Evolutionary conservation across 2,888 invertebrate genomes (phyloP), one percentile per base, ranked within the genome.

Genomic region (Odontothrips loti): DNA sequence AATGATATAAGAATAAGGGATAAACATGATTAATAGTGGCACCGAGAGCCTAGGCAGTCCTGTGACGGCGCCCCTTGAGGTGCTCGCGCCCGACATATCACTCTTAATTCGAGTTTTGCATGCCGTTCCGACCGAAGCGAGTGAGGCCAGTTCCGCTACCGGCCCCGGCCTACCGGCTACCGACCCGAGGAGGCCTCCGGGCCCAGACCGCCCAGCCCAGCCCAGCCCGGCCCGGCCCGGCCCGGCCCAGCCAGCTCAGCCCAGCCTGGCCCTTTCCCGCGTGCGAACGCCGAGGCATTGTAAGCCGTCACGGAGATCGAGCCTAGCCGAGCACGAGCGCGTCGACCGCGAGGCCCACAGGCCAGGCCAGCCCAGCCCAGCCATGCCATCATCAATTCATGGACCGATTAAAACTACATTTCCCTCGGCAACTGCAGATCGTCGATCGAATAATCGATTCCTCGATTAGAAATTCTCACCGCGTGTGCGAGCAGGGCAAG

Each of bases 361-460:
- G 34, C 34, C 34, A 43, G 34, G 34, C 34, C 3, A 6, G 34
- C 34, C 34, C 34, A 43, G 34, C 34, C 34, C 34, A 6, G 34
- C 34, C 34, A 43, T 43, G 34, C 34, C 68, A 75, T 75, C 68
- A 27, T 23, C 68, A 27, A 75, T 75, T 75, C 68, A 75, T 75
- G 68, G 68, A 75, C 68, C 68, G 23, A 75, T 75, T 75, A 75
- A 75, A 75, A 75, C 68, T 23, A 75, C 68, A 75, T 75, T 75
- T 23, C 27, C 68, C 68, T 20, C n/a, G 12, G 68, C 68, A 10
- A 75, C 68, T 75, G 68, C 68, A 75, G 68, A 75, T 75, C 68
- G 68, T 12, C 68, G 27, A 9, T 75, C 68, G 68, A 23, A 75
- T 75, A 75, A 75, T 75, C 68, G 68, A 75, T 75, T 27, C 11